Evolutionary conservation across 2,797 vertebrate genomes (phyloP), one percentile per base, ranked within the genome.

Genomic region (Pelobates cultripes): DNA sequence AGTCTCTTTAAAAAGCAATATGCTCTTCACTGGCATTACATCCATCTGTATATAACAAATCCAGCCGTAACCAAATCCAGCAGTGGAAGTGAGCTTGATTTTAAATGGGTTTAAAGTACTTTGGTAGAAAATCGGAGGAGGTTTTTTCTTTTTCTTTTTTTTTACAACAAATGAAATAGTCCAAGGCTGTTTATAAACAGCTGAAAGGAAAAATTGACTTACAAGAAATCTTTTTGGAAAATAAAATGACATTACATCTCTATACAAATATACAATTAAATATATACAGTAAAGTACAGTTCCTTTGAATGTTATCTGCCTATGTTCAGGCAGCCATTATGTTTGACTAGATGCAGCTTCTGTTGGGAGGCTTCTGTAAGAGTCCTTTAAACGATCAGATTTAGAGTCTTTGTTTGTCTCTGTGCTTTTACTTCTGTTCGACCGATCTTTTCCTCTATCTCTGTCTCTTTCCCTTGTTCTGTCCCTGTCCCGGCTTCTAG

Each of bases 361-460:
- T 1, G 82, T 15, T 51, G 92, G 88, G 0, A 87, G 47, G 71
- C 91, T 76, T 55, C 90, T 96, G 0, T 90, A 91, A 70, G 91
- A 14, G 75, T 96, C 95, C 86, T 93, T 96, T 43, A 89, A 80
- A 55, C 87, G 14, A 71, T 96, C 95, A 0, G 91, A 88, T 92
- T 94, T 97, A 7, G 75, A 85, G 63, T 98, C 96, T 85, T 95
- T 97, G 53, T 89, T 86, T 43, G 81, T 94, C 64, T 98, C 97
- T 85, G 90, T 92, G 68, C 95, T 97, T 81, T 89, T 90, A 76
- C 93, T 92, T 64, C 90, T 89, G 4, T 96, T 95, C 60, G 94
- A 90, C 82, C 89, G 91, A 51, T 95, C 94, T 45, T 89, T 88
- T 7, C 89, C 92, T 40, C 92, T 85, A 9, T 93, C 88, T 90